These are phyloP conservation scores for Clangula hyemalis DNA, from an alignment of 2,797 vertebrate species.

Conservation along the genomic window DNA sequence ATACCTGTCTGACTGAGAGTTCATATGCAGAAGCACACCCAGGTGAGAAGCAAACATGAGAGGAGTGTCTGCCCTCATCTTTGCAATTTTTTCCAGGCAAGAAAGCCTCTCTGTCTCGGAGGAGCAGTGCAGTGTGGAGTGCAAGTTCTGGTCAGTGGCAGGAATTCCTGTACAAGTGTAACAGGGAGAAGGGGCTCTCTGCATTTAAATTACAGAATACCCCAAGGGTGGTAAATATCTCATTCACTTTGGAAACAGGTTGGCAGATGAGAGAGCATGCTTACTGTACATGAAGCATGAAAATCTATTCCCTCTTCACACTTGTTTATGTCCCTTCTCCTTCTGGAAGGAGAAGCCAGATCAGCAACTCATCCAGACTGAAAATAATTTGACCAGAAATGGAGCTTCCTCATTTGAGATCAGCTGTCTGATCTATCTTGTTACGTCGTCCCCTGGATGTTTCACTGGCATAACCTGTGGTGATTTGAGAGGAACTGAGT, in stretches of 20 bases:
- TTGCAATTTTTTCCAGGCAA: slow-evolving; percentile 5
- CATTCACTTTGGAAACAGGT: background rate
- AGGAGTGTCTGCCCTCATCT: slow-evolving; percentile 12
- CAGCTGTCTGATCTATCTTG: background rate
- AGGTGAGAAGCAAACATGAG: slow-evolving; percentile 5
- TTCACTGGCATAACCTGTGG: background rate
- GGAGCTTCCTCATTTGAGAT: background rate
- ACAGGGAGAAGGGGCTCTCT: background rate
- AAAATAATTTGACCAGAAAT: background rate
- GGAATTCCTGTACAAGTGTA: background rate
- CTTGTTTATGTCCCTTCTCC: background rate
- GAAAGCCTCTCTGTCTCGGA: background rate
- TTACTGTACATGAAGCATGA: background rate
- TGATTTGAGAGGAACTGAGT: background rate
- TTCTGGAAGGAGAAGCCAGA: background rate
- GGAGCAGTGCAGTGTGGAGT: background rate
- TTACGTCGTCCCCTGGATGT: background rate
- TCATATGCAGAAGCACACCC: slow-evolving; percentile 12
- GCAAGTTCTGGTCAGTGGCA: background rate
- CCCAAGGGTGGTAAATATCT: background rate
- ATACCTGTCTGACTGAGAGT: background rate
- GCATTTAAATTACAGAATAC: background rate
- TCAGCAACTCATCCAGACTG: background rate
- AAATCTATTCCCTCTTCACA: background rate
- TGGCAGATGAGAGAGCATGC: background rate